A percentile compares a stretch with the other conserved stretches of the same genome.
Evolutionary conservation across 2,797 vertebrate species (phyloP).

Genomic region (Trachops cirrhosus): DNA sequence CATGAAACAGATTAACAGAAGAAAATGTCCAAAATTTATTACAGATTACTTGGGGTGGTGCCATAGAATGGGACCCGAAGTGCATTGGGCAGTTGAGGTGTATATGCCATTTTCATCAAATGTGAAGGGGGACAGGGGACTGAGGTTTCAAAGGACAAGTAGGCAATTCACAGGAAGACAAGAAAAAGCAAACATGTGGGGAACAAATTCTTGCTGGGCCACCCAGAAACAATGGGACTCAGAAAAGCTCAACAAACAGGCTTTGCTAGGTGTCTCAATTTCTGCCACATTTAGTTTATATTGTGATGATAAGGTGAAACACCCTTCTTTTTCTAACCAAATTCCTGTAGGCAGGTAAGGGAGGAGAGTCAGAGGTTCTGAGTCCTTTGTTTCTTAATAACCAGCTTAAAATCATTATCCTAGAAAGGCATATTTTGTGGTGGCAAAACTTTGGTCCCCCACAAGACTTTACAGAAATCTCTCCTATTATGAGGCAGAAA

Average conservation of each 20-base stretch:
- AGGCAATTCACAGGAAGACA: not conserved
- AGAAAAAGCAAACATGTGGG: not conserved
- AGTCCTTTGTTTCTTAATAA: not conserved
- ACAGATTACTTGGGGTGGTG: not conserved
- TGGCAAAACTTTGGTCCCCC: not conserved
- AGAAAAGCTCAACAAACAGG: not conserved
- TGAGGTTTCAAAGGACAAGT: not conserved
- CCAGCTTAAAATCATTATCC: not conserved
- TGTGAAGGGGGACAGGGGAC: not conserved
- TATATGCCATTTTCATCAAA: not conserved
- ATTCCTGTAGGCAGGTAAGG: not conserved
- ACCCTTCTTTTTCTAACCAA: not conserved
- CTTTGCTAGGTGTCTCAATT: not conserved
- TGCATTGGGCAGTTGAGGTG: not conserved
- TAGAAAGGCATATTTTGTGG: not conserved
- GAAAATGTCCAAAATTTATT: not conserved
- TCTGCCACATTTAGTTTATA: not conserved
- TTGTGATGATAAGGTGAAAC: not conserved
- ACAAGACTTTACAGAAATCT: not conserved
- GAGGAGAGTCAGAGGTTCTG: not conserved
- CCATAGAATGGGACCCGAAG: not conserved
- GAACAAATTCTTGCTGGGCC: not conserved
- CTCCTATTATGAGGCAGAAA: not conserved
- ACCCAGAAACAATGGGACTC: not conserved
- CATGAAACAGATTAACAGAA: not conserved